Evolutionary conservation across 2,888 invertebrate genomes (phyloP).

Genomic region (Orgyia antiqua): DNA sequence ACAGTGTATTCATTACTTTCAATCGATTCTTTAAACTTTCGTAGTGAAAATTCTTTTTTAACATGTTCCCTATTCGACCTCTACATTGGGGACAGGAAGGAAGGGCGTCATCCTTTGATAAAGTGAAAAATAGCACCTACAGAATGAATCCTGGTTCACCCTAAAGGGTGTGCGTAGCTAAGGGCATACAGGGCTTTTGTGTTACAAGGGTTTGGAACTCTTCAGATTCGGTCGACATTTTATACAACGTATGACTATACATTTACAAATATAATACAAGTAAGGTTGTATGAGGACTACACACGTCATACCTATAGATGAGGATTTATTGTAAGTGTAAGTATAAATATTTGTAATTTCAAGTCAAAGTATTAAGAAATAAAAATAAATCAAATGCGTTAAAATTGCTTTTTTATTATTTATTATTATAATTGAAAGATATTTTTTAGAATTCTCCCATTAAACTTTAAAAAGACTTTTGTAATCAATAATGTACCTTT

Average conservation of each 20-base stretch:
- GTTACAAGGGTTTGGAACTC: conserved; percentile 31
- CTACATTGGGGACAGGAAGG: conserved; percentile 62
- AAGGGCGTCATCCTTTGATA: conserved; percentile 68
- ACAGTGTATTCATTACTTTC: too few species aligned
- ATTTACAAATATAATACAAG: conserved; percentile 3
- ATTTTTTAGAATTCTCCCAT: too few species aligned
- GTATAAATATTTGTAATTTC: too few species aligned
- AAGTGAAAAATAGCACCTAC: conserved; percentile 68
- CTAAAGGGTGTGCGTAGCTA: conserved; percentile 33
- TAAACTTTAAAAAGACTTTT: too few species aligned
- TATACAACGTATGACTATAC: conserved; percentile 8
- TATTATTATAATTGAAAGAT: too few species aligned
- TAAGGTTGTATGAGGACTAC: neutral
- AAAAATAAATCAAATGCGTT: too few species aligned
- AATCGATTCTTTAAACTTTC: conserved; percentile 40
- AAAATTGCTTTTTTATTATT: too few species aligned
- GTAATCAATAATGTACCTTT: too few species aligned
- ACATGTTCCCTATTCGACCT: conserved; percentile 57
- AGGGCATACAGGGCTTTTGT: conserved; percentile 37
- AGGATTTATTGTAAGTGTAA: too few species aligned
- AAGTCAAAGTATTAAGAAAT: too few species aligned
- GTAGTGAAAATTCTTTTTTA: conserved; percentile 54
- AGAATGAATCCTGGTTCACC: conserved; percentile 51
- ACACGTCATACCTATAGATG: too few species aligned
- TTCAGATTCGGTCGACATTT: conserved; percentile 25